Evolutionary conservation across 2,113 vertebrate species (phyloP).

Genomic region (Notothenia coriiceps): DNA sequence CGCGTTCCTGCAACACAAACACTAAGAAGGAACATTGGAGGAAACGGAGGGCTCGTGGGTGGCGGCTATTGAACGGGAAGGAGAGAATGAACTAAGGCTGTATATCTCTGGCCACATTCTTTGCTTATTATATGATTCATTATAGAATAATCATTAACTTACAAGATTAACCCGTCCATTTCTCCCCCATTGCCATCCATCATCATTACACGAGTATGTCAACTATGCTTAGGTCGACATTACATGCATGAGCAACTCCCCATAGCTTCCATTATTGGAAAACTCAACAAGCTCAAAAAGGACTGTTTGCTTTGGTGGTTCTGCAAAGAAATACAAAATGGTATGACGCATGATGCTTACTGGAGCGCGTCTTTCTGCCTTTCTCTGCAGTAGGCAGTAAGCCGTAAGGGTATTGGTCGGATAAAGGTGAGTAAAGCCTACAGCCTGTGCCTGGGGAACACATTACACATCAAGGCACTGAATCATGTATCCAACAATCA

Average conservation of each 20-base stretch:
- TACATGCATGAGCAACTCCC: neutral
- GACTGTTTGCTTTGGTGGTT: too few species aligned
- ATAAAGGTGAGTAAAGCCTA: neutral
- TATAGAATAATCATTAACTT: neutral
- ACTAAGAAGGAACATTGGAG: conserved; percentile 10
- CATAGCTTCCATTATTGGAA: neutral
- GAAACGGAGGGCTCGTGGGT: conserved; percentile 7
- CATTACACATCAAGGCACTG: neutral
- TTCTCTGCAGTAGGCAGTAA: neutral
- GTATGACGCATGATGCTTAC: neutral
- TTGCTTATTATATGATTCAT: neutral
- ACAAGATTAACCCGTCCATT: neutral
- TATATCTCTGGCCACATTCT: neutral
- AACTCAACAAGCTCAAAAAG: too few species aligned
- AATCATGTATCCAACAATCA: neutral
- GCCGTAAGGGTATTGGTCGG: neutral
- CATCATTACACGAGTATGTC: neutral
- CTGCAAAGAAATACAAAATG: too few species aligned
- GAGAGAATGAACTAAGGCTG: neutral
- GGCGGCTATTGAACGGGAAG: conserved; percentile 3
- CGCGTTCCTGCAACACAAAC: conserved; percentile 48
- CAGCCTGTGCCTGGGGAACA: neutral
- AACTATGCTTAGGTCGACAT: neutral
- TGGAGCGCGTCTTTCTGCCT: neutral
- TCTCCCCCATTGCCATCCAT: neutral